Percentiles rank a stretch among this genome's conserved stretches.
phyloP scores from a whole-genome alignment of 2,113 vertebrate genomes.

The Suncus etruscus region DNA sequence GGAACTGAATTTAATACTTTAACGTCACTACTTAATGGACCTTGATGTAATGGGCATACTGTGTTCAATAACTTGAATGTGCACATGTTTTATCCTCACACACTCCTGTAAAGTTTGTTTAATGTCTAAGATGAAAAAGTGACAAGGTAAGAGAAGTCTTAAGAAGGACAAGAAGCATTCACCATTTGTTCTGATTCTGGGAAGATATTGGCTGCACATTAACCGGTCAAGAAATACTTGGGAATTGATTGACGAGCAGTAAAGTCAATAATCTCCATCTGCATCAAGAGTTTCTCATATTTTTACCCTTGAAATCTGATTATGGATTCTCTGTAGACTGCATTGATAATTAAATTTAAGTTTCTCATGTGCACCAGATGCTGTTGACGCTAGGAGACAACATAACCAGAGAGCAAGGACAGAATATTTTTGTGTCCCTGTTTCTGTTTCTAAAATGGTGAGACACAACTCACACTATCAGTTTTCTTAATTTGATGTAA shows the following conservation, averaged over 20 bases:
- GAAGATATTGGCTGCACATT: not conserved
- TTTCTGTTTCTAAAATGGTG: not conserved
- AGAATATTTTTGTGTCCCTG: not conserved
- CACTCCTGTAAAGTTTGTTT: constrained; percentile 8
- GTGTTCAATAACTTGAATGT: constrained; percentile 14
- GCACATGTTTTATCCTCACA: not conserved
- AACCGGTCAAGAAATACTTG: constrained; percentile 25
- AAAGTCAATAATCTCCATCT: constrained; percentile 24
- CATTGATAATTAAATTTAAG: not conserved
- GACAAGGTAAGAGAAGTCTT: not conserved
- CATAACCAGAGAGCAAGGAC: not conserved
- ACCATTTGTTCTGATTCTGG: constrained; percentile 34
- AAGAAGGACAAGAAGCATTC: constrained; percentile 37
- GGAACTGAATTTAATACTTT: not conserved
- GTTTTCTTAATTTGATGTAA: not conserved
- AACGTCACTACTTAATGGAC: no score
- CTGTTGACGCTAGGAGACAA: not conserved
- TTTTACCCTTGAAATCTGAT: constrained; percentile 30
- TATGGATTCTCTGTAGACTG: not conserved
- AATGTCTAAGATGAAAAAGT: constrained; percentile 29
- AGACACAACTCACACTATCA: not conserved
- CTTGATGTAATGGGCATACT: not conserved
- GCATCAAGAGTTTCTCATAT: not conserved
- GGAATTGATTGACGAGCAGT: constrained; percentile 21
- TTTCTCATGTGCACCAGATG: not conserved